A percentile compares a stretch with the other conserved stretches of the same genome.
Evolutionary conservation across 2,113 vertebrate species (phyloP).

Genomic region (Lonchura striata): DNA sequence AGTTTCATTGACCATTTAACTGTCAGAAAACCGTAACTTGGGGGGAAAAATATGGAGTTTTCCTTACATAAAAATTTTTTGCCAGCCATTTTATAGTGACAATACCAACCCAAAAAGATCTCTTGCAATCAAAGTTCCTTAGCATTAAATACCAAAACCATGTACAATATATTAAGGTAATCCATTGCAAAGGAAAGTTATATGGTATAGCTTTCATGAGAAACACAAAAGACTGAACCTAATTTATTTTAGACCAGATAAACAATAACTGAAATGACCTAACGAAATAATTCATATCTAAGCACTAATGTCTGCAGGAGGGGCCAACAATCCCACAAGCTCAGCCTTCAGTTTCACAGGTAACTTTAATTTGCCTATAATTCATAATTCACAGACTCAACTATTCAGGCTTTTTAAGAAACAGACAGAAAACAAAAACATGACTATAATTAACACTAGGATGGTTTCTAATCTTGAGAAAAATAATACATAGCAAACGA

Average conservation of each 20-base stretch:
- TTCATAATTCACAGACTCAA: neutral
- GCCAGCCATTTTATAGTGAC: conserved; percentile 25
- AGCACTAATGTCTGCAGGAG: conserved; percentile 34
- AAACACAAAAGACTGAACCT: neutral
- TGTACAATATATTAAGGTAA: neutral
- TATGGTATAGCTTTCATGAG: neutral
- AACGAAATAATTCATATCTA: conserved; percentile 3
- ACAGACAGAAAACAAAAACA: neutral
- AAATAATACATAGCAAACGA: neutral
- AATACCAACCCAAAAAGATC: neutral
- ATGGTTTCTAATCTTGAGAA: neutral
- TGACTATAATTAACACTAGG: neutral
- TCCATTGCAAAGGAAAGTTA: neutral
- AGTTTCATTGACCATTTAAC: neutral
- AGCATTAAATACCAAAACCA: neutral
- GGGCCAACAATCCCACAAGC: conserved; percentile 23
- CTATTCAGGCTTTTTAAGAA: neutral
- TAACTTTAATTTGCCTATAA: neutral
- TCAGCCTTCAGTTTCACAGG: conserved; percentile 32
- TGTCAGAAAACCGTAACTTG: neutral
- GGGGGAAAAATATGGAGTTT: neutral
- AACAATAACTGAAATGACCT: neutral
- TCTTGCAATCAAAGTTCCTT: neutral
- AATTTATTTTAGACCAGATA: conserved; percentile 1
- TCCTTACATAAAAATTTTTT: neutral